Evolutionary conservation across 2,113 vertebrate genomes (phyloP).

Genomic region (Gnathonemus longibarbis): DNA sequence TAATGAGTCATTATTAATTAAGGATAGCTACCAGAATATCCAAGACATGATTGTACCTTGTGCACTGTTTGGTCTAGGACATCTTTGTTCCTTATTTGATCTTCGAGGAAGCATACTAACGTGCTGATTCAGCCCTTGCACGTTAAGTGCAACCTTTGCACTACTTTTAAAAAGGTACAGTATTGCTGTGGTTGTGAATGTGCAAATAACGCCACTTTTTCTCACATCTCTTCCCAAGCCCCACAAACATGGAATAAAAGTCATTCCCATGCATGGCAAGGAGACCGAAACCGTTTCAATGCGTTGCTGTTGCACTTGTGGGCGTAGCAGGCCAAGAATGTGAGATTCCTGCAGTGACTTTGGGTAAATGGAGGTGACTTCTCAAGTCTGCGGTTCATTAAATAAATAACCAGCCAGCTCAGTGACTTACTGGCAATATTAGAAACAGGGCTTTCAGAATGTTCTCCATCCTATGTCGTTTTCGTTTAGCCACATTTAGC

Average conservation of each 20-base stretch:
- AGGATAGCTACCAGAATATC: background rate
- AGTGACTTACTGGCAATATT: background rate
- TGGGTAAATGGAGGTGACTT: background rate
- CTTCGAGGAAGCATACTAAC: background rate
- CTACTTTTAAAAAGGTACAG: background rate
- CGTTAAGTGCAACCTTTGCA: background rate
- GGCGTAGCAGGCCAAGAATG: slow-evolving; percentile 39
- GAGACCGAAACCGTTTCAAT: slow-evolving; percentile 34
- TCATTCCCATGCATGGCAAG: slow-evolving; percentile 37
- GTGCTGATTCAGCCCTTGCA: background rate
- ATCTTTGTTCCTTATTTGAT: background rate
- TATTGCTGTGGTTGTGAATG: slow-evolving; percentile 18
- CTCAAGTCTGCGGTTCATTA: background rate
- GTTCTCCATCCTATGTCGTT: background rate
- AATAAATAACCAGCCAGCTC: background rate
- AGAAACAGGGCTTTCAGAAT: background rate
- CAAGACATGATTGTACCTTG: background rate
- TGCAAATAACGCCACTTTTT: slow-evolving; percentile 4
- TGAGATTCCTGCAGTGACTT: slow-evolving; percentile 26
- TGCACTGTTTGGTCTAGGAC: background rate
- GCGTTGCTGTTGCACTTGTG: slow-evolving; percentile 38
- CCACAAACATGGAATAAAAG: slow-evolving; percentile 36
- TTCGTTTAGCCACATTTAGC: background rate
- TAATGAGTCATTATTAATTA: background rate
- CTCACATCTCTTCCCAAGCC: slow-evolving; percentile 4